Conservation (phyloP, 2,888 invertebrate species). For the Blastobasis lacticolella region DNA sequence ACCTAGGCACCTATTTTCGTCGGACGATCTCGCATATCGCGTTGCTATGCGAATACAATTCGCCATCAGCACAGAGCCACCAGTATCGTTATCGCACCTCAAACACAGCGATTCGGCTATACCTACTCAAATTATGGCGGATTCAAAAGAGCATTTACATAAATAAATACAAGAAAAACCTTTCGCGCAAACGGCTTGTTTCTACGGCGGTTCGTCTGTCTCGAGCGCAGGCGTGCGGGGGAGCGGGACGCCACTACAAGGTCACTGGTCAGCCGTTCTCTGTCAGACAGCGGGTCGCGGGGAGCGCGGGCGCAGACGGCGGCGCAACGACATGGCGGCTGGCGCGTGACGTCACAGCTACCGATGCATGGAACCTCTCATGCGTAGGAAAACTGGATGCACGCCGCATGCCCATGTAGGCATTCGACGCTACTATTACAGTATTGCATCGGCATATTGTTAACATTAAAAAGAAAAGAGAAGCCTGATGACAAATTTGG, state of each 20-base stretch:
- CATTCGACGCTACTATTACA: not conserved
- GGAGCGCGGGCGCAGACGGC: constrained; percentile 59
- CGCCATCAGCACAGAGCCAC: constrained; percentile 57
- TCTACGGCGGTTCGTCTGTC: constrained; percentile 45
- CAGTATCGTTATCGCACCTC: constrained; percentile 15
- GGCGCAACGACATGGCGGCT: constrained; percentile 54
- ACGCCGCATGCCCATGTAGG: constrained; percentile 28
- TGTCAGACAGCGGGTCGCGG: constrained; percentile 56
- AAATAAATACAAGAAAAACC: constrained; percentile 54
- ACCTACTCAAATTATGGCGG: constrained; percentile 41
- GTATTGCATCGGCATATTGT: too few relatives aligned
- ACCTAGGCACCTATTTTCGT: too few relatives aligned
- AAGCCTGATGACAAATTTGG: too few relatives aligned
- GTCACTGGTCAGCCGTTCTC: constrained; percentile 69
- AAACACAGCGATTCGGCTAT: not conserved
- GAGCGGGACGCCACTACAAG: constrained; percentile 58
- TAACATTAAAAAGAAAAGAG: too few relatives aligned
- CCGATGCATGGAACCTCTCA: constrained; percentile 52
- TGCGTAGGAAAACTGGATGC: constrained; percentile 62
- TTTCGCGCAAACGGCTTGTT: constrained; percentile 62
- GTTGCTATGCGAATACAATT: constrained; percentile 48
- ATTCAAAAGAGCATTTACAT: constrained; percentile 60
- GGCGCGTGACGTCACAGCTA: constrained; percentile 60
- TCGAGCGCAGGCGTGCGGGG: constrained; percentile 29
- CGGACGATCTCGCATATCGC: constrained; percentile 18